Percentiles rank a stretch among this genome's conserved stretches.
phyloP scores from a whole-genome alignment of 2,113 vertebrate species.

The Bos indicus region DNA sequence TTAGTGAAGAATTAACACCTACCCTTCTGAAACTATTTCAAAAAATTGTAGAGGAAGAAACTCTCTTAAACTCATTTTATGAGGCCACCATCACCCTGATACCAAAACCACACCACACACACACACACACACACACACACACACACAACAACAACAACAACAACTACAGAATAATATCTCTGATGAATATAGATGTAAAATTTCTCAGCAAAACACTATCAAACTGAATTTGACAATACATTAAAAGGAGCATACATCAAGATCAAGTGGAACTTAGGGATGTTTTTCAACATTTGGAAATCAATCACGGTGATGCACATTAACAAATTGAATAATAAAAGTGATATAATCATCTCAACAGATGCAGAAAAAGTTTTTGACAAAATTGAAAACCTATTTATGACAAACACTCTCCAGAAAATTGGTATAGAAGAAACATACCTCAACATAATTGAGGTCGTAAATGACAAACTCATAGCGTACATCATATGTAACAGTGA shows the following conservation, averaged over 20 bases:
- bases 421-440: neutral
- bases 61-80: neutral
- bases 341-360: neutral
- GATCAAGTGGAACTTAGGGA: neutral
- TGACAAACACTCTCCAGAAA: neutral
- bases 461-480: neutral
- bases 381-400: neutral
- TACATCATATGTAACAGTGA: neutral
- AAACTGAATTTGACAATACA: neutral
- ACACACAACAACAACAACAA: accelerated
- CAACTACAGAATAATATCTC: neutral
- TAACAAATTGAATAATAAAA: neutral
- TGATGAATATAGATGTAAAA: neutral
- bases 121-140: neutral
- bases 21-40: neutral
- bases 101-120: neutral
- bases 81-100: neutral
- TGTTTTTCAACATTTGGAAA: neutral
- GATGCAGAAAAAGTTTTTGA: neutral
- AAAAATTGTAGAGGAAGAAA: neutral
- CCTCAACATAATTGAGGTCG: neutral
- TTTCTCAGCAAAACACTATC: neutral
- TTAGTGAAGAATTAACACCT: neutral
- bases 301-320: neutral
- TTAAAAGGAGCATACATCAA: neutral